Evolutionary conservation across 2,888 invertebrate genomes (phyloP).

Genomic region (Microplitis deprimator): DNA sequence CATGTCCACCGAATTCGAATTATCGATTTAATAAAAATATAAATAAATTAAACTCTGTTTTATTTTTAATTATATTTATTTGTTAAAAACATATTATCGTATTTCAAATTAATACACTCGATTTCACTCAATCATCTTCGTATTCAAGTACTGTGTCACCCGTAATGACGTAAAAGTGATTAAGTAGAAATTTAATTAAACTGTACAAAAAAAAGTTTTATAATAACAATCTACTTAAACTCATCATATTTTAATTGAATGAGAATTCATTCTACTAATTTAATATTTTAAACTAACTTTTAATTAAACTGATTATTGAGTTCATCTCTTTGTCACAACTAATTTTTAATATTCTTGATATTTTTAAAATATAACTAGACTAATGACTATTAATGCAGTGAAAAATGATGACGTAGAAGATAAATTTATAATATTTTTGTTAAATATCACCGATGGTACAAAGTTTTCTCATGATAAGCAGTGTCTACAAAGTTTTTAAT

Average conservation of each 20-base stretch:
- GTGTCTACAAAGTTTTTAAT: too few species aligned
- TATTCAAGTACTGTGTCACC: background rate
- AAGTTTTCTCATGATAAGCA: too few species aligned
- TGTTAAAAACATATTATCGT: background rate
- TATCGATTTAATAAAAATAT: background rate
- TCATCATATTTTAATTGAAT: background rate
- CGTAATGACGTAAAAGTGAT: background rate
- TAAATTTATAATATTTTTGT: too few species aligned
- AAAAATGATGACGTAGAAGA: background rate
- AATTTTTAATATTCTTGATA: background rate
- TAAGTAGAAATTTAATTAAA: constrained; percentile 7
- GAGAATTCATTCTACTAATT: background rate
- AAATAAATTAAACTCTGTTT: background rate
- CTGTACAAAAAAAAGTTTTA: background rate
- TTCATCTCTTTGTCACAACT: background rate
- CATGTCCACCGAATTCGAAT: constrained; percentile 4
- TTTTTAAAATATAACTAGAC: background rate
- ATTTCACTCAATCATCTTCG: background rate
- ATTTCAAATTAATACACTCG: background rate
- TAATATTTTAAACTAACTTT: background rate
- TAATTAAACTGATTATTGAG: background rate
- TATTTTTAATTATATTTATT: background rate
- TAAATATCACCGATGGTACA: too few species aligned
- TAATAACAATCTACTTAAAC: background rate
- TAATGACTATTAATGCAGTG: background rate